phyloP scores from a whole-genome alignment of 1,140 invertebrate species.

The Drosophila paulistorum region DNA sequence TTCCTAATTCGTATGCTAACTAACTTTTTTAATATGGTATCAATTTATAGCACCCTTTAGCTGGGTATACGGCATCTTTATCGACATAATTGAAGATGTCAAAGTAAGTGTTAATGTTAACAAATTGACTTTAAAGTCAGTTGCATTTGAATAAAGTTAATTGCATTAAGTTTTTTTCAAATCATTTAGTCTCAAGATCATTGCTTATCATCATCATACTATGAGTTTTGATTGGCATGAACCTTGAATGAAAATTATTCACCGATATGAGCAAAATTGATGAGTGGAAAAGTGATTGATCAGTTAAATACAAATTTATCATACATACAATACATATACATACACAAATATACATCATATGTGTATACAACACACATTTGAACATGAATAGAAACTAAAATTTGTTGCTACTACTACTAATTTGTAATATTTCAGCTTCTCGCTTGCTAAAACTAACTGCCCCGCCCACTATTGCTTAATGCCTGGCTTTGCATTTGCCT shows the following conservation, averaged over 20 bases:
- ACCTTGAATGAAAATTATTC: conserved; percentile 52
- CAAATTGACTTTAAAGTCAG: conserved; percentile 24
- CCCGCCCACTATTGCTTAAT: conserved; percentile 47
- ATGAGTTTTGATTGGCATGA: conserved; percentile 70
- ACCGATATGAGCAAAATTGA: conserved; percentile 43
- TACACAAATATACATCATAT: conserved; percentile 22
- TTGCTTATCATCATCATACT: conserved; percentile 37
- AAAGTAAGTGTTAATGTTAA: conserved; percentile 73
- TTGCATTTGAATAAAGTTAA: conserved; percentile 38
- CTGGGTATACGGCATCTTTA: conserved; percentile 73
- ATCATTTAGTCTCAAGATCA: conserved; percentile 64
- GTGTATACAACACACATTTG: not conserved
- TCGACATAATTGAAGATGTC: conserved; percentile 64
- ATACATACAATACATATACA: conserved; percentile 5
- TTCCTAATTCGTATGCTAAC: not conserved
- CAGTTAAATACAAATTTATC: conserved; percentile 12
- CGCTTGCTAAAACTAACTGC: conserved; percentile 31
- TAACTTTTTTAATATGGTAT: conserved; percentile 12
- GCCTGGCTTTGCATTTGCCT: conserved; percentile 11
- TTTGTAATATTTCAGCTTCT: conserved; percentile 26
- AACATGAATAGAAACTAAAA: conserved; percentile 42
- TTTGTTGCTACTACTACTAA: conserved; percentile 46
- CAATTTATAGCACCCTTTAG: conserved; percentile 73
- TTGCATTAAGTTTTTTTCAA: conserved; percentile 46
- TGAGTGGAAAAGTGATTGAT: conserved; percentile 45